Evolutionary conservation across 2,113 vertebrate species (phyloP).

Genomic region (Potamarius usumacintae): DNA sequence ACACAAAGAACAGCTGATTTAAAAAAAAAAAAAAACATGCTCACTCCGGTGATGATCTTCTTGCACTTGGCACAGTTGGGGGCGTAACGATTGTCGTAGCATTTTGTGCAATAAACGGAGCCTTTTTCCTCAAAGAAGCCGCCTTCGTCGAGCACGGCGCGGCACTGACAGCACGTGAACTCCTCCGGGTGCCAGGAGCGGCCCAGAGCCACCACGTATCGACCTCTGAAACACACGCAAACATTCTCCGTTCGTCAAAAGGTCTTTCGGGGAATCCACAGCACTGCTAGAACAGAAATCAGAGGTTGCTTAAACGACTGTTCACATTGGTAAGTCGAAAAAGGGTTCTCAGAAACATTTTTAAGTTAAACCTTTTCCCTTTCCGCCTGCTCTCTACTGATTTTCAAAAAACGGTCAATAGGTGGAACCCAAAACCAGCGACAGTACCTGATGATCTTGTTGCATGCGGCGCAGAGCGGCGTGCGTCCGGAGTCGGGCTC

Average conservation of each 20-base stretch:
- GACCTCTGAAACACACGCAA: constrained; percentile 77
- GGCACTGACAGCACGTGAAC: constrained; percentile 93
- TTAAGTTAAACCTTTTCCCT: constrained; percentile 38
- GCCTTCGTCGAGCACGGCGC: constrained; percentile 87
- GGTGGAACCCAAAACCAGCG: neutral
- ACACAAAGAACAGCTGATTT: neutral
- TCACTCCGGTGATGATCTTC: constrained; percentile 94
- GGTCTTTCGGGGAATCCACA: constrained; percentile 29
- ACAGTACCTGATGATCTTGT: constrained; percentile 92
- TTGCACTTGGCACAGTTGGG: constrained; percentile 97
- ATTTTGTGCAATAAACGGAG: constrained; percentile 90
- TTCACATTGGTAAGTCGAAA: neutral
- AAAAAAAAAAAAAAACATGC: constrained; percentile 35
- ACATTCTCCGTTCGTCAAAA: constrained; percentile 41
- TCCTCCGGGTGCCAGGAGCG: constrained; percentile 97
- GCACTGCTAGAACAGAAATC: constrained; percentile 46
- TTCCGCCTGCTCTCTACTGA: neutral
- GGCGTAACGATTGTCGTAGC: constrained; percentile 88
- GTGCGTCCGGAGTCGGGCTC: constrained; percentile 76
- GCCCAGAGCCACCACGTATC: constrained; percentile 92
- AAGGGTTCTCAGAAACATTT: neutral
- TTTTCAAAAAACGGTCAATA: neutral
- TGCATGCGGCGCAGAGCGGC: constrained; percentile 89
- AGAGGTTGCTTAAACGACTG: constrained; percentile 16
- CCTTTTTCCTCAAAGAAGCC: constrained; percentile 97